These are phyloP conservation scores for Drosophila neotestacea DNA, from an alignment of 2,888 invertebrate genomes.

Conservation along the genomic window DNA sequence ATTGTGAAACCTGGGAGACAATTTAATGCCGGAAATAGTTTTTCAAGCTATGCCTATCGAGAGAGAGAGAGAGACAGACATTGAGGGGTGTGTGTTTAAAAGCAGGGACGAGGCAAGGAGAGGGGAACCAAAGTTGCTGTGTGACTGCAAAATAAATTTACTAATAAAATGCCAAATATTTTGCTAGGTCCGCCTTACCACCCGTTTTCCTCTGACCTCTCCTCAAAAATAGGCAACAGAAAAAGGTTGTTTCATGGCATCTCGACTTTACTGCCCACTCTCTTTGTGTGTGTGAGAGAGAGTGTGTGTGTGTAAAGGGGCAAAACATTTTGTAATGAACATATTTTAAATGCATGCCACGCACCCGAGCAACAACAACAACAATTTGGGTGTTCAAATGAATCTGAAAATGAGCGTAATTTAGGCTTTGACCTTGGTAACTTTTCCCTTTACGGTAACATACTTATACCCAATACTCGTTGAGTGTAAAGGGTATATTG, in stretches of 20 bases:
- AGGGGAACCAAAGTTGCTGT: conserved; percentile 14
- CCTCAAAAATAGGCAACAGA: neutral
- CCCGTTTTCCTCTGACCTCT: neutral
- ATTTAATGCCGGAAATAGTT: conserved; percentile 75
- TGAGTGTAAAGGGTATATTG: no score
- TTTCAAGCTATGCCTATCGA: conserved; percentile 45
- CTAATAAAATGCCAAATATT: conserved; percentile 73
- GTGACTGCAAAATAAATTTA: conserved; percentile 68
- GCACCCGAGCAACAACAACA: conserved; percentile 50
- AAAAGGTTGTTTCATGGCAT: conserved; percentile 37
- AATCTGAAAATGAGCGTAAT: conserved; percentile 72
- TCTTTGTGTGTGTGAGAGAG: neutral
- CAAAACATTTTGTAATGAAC: conserved; percentile 70
- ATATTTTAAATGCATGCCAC: conserved; percentile 76
- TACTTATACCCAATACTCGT: no score
- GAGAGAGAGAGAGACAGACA: neutral
- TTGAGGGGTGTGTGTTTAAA: neutral
- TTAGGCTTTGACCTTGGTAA: conserved; percentile 64
- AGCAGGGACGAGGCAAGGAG: neutral
- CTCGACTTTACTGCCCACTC: conserved; percentile 3
- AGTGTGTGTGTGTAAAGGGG: conserved; percentile 36
- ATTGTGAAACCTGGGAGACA: conserved; percentile 44
- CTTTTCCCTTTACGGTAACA: conserved; percentile 40
- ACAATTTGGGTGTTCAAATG: conserved; percentile 58
- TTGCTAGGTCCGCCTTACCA: conserved; percentile 22